Base-by-base conservation (phyloP, 2,888 invertebrate species). In the Monochamus alternatus region DNA sequence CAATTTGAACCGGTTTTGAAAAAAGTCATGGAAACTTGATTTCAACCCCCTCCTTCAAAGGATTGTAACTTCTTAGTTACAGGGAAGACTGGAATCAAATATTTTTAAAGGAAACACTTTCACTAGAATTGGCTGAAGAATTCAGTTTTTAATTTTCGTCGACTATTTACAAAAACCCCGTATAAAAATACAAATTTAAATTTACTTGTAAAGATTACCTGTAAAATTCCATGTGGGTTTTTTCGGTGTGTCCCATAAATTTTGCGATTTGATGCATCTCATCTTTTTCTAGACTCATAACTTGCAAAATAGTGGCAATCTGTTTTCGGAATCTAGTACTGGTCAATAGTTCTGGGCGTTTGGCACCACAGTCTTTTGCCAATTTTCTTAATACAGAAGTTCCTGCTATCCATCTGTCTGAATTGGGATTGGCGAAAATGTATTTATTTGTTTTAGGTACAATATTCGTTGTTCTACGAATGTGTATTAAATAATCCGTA, bases 141-240 rank as follows among this genome's bases (percentile, higher is more conserved):
- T 9, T 47, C 12, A 12, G 9, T 47, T 47, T 47, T 12, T 47
- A 12, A 12, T 47, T 47, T 47, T 47, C 47, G 0, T 12, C 9
- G 10, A 47, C 9, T 47, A 38, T 38, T 38, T 38, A 38, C 7
- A 2, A 38, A 47, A 47, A 3, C 3, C 3, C 9, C 9, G 8
- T 12, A 10, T 47, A 5, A 3, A 47, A 2, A 47, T 47, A 47
- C 47, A 12, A 2, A 10, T 59, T 59, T 30, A 9, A 30, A 59
- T 30, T 22, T 59, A 59, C 22, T 38, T 38, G 5, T 38, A 38
- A 38, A 38, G 38, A 30, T 51, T 30, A 66, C 66, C 66, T 51
- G 55, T 51, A 66, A 66, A 51, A 66, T 51, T 66, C 66, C 52
- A 55, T 51, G 44, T 66, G 66, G 7, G 66, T 66, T 66, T 66